phyloP scores from a whole-genome alignment of 1,140 invertebrate genomes.

The Eumeta japonica region DNA sequence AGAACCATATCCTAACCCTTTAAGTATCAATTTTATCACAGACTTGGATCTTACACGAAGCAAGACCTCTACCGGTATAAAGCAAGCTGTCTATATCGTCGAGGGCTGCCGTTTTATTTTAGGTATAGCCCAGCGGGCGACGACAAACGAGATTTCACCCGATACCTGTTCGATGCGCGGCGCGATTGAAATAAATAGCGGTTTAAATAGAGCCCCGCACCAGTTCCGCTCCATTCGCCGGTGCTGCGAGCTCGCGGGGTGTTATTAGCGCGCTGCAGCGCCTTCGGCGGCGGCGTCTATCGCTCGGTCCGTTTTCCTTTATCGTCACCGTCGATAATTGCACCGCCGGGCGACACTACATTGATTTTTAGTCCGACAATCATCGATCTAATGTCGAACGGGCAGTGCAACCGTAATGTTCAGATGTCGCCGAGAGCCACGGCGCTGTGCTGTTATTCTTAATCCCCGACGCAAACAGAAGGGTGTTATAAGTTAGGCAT shows the following conservation, averaged over 20 bases:
- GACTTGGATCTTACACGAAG: no score
- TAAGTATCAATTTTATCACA: no score
- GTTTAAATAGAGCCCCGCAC: slow-evolving; percentile 28
- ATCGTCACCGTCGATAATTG: slow-evolving; percentile 37
- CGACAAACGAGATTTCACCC: no score
- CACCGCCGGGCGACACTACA: slow-evolving; percentile 17
- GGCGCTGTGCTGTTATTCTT: neutral
- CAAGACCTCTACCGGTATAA: no score
- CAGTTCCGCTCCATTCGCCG: slow-evolving; percentile 40
- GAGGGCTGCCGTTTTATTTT: no score
- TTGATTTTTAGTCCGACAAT: slow-evolving; percentile 24
- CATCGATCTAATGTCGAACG: slow-evolving; percentile 25
- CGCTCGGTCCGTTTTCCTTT: slow-evolving; percentile 41
- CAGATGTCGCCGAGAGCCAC: neutral
- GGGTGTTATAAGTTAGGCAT: no score
- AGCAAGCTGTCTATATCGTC: no score
- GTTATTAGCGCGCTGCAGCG: slow-evolving; percentile 32
- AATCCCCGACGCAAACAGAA: slow-evolving; percentile 15
- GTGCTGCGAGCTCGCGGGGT: slow-evolving; percentile 31
- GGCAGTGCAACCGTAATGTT: neutral
- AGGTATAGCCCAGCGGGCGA: no score
- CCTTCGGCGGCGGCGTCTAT: slow-evolving; percentile 25
- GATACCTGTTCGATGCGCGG: neutral
- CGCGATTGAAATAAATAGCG: slow-evolving; percentile 20
- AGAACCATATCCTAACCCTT: no score